Conservation (phyloP, 2,113 vertebrate species). For the Halichoeres trimaculatus region DNA sequence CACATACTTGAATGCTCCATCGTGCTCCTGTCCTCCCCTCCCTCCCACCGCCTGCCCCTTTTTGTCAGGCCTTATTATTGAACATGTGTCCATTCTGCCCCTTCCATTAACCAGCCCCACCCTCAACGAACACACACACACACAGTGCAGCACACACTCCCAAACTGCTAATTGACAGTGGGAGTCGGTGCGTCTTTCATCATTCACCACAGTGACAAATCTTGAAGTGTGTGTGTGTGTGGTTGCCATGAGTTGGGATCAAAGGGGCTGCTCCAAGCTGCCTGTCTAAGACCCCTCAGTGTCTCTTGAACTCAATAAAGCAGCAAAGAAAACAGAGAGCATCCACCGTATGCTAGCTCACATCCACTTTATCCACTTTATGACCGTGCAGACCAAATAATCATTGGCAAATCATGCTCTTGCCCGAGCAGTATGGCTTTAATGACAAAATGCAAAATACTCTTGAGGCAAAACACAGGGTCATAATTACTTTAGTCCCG, state of each 20-base stretch:
- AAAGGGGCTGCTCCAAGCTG: conserved; percentile 54
- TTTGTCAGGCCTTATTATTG: conserved; percentile 78
- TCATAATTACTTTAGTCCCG: conserved; percentile 69
- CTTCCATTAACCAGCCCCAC: conserved; percentile 70
- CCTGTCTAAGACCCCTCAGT: conserved; percentile 17
- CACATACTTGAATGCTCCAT: conserved; percentile 43
- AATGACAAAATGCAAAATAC: conserved; percentile 28
- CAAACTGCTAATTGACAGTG: conserved; percentile 67
- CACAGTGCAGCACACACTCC: conserved; percentile 45
- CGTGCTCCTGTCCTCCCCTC: conserved; percentile 39
- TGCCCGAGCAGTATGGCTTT: not conserved
- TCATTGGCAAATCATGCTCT: conserved; percentile 54
- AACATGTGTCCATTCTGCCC: conserved; percentile 75
- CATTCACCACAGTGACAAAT: conserved; percentile 52
- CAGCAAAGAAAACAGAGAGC: conserved; percentile 7
- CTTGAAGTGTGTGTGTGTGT: conserved; percentile 26
- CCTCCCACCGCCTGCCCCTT: conserved; percentile 55
- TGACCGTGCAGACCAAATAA: conserved; percentile 42
- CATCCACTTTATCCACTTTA: conserved; percentile 39
- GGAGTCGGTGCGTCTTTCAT: conserved; percentile 63
- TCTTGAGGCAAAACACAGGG: conserved; percentile 30
- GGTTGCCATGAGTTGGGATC: conserved; percentile 45
- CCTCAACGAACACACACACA: conserved; percentile 45
- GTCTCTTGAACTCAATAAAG: conserved; percentile 3
- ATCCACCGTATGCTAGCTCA: conserved; percentile 16